Base-by-base conservation (phyloP, 2,888 invertebrate genomes). In the Oscheius sp. region DNA sequence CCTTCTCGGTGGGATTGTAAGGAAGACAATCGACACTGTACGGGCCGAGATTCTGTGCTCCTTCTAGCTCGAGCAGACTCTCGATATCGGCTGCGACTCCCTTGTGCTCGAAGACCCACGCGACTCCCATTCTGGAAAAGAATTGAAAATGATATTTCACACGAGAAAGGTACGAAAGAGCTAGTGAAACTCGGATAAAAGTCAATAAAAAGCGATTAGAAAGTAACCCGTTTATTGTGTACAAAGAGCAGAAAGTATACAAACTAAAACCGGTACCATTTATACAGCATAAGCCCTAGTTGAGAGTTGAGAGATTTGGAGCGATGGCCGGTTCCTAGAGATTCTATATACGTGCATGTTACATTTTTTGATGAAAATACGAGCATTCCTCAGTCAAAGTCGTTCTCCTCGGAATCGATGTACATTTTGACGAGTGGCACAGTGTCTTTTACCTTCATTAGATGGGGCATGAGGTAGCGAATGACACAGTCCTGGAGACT, bases 21-120 rank as follows among this genome's bases (percentile, higher is more conserved):
- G 76, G 73, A 7, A 74, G 59, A 53, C 79, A 80, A 72, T 84
- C 82, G 51, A 84, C 82, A 72, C 51, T n/a, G 70, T 60, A 72
- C 32, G 70, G 58, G 53, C 80, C 65, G 48, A 68, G 33, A 48
- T 13, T 7, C 11, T 65, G 51, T 33, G 73, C 66, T 51, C 80
- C 74, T 37, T 72, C 32, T 42, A 11, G 32, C 70, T 82, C 77
- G 58, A 83, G 53, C 10, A 76, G 35, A 21, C 80, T 55, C 63
- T 80, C 79, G 37, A 80, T 72, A 32, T 76, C 73, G 62, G 70
- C 73, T 10, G 76, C 75, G 1, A 73, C 65, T 29, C 76, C 75
- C 59, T 80, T 75, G 32, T 73, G 65, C 57, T 82, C 81, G 70
- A 85, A 77, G 1, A 85, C 80, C 83, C 84, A 81, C 57, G 79